Percentiles rank a stretch among this genome's conserved stretches.
These are phyloP conservation scores for Hyperoodon ampullatus DNA, from an alignment of 2,113 vertebrate species.

Conservation along the genomic window DNA sequence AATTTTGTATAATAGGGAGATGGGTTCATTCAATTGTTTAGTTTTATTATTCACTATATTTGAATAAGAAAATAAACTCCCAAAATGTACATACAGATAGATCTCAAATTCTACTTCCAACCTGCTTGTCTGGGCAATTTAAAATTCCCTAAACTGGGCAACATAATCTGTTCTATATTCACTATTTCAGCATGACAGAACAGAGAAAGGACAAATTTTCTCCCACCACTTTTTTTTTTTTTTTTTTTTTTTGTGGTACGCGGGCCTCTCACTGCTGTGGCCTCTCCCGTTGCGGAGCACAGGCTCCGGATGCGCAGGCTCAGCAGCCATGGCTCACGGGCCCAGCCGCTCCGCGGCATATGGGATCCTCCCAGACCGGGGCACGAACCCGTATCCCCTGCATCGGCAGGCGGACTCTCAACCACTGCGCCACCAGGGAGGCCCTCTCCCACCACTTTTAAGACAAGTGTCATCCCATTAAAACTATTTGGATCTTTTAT, in stretches of 20 bases:
- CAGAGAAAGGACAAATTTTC: conserved; percentile 70
- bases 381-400: no score
- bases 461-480: conserved; percentile 62
- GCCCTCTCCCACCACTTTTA: conserved; percentile 62
- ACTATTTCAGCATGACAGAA: conserved; percentile 34
- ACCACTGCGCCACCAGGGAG: no score
- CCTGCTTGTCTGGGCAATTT: neutral
- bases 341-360: no score
- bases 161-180: accelerated
- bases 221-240: conserved; percentile 51
- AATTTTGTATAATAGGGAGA: neutral
- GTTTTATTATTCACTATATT: conserved; percentile 32
- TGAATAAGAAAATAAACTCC: neutral
- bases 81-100: neutral
- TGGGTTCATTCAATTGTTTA: conserved; percentile 10
- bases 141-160: neutral
- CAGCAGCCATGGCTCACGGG: no score
- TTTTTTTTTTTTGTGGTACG: no score
- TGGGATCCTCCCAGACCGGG: no score
- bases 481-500: conserved; percentile 69
- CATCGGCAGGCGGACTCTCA: no score
- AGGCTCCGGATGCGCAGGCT: no score
- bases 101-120: neutral
- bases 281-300: no score
- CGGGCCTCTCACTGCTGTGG: no score